Conservation (phyloP, 2,797 vertebrate genomes). For the Neoniphon sammara region DNA sequence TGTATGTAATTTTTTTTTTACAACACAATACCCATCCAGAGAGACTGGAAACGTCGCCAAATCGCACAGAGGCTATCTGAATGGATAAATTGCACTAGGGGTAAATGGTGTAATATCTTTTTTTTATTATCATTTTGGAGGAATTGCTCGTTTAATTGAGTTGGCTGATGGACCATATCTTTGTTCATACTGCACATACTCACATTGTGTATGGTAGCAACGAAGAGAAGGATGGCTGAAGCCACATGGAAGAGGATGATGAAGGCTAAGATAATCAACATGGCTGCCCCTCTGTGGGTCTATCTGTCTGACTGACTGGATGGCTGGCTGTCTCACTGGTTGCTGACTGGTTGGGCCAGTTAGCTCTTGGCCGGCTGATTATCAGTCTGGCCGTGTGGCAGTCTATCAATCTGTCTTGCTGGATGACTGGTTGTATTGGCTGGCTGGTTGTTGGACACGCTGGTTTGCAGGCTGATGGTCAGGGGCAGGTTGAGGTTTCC, state of each 20-base stretch:
- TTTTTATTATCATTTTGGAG: no score
- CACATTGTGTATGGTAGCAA: constrained; percentile 94
- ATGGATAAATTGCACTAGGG: no score
- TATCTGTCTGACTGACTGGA: neutral
- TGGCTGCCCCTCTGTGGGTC: constrained; percentile 71
- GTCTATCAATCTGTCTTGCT: constrained; percentile 6
- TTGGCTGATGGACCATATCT: no score
- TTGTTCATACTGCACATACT: constrained; percentile 68
- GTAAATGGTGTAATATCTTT: no score
- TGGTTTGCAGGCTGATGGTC: constrained; percentile 17
- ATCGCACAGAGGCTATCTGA: no score
- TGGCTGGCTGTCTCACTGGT: neutral
- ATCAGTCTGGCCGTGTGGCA: neutral
- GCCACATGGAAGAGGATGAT: constrained; percentile 94
- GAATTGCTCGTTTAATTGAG: no score
- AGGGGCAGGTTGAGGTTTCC: constrained; percentile 26
- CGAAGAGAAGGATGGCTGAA: constrained; percentile 88
- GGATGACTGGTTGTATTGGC: neutral
- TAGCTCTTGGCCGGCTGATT: neutral
- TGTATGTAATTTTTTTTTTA: no score
- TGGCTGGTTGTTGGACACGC: constrained; percentile 22
- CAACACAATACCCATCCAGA: no score
- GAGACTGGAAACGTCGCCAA: no score
- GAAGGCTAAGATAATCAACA: constrained; percentile 94
- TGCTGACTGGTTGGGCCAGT: neutral